Percentiles rank a stretch among this genome's conserved stretches.
Conservation (phyloP, 2,113 vertebrate species). For the Synchiropus splendidus region DNA sequence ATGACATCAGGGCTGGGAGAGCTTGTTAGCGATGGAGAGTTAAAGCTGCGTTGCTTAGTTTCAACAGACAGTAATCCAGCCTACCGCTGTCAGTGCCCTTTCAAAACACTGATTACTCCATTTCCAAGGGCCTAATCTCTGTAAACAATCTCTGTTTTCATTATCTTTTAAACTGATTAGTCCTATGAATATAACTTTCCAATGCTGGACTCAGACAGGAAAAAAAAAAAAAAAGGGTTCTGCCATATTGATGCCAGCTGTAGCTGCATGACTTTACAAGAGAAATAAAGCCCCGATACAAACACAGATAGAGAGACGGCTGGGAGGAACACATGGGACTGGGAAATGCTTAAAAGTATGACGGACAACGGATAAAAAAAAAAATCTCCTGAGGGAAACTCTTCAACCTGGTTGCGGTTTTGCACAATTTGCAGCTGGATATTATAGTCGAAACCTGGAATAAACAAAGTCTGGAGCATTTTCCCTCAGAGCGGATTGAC, state of each 20-base stretch:
- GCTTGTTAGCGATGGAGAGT: constrained; percentile 52
- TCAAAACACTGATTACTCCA: constrained; percentile 62
- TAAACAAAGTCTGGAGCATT: constrained; percentile 34
- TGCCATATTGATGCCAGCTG: constrained; percentile 68
- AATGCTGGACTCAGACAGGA: constrained; percentile 49
- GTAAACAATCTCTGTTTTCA: constrained; percentile 69
- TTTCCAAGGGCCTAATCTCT: constrained; percentile 62
- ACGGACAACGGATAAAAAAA: constrained; percentile 34
- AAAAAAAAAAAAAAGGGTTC: constrained; percentile 16
- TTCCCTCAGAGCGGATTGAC: constrained; percentile 29
- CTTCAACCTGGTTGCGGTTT: constrained; percentile 51
- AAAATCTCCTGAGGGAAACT: constrained; percentile 16
- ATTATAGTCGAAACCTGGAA: constrained; percentile 30
- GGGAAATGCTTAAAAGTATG: constrained; percentile 35
- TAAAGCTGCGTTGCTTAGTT: constrained; percentile 28
- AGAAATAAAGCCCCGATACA: constrained; percentile 53
- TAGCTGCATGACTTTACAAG: constrained; percentile 56
- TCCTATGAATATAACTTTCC: constrained; percentile 64
- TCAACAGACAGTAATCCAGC: constrained; percentile 48
- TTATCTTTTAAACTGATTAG: constrained; percentile 70
- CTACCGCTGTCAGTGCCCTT: constrained; percentile 52
- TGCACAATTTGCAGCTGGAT: constrained; percentile 54
- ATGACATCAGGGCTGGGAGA: constrained; percentile 61
- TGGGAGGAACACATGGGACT: constrained; percentile 29
- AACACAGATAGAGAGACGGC: constrained; percentile 44